A percentile compares a stretch with the other conserved stretches of the same genome.
phyloP scores from a whole-genome alignment of 2,888 invertebrate genomes.

The Andrena haemorrhoa region DNA sequence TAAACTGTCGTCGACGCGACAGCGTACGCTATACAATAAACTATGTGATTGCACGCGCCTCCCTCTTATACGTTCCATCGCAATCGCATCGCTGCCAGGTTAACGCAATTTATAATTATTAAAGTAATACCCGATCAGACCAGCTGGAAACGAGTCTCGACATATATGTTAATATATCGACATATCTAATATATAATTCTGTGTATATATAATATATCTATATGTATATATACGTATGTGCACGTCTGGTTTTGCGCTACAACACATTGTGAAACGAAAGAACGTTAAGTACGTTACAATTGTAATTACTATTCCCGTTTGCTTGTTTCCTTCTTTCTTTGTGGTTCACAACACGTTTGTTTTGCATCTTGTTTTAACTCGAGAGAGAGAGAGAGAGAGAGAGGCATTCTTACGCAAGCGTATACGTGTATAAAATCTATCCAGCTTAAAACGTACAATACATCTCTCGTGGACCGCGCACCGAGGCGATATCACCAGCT shows the following conservation, averaged over 20 bases:
- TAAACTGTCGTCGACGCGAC: conserved; percentile 34
- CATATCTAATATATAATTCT: conserved; percentile 69
- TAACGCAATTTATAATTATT: conserved; percentile 69
- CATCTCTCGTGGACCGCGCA: conserved; percentile 58
- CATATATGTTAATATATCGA: conserved; percentile 68
- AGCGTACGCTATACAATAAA: conserved; percentile 62
- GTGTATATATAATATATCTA: conserved; percentile 63
- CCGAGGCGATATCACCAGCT: conserved; percentile 58
- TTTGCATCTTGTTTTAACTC: conserved; percentile 37
- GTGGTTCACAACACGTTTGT: conserved; percentile 60
- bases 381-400: conserved; percentile 42
- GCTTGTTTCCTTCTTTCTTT: conserved; percentile 18
- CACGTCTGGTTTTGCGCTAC: conserved; percentile 63
- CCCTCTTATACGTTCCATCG: conserved; percentile 37
- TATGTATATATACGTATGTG: conserved; percentile 64
- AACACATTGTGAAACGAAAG: conserved; percentile 71
- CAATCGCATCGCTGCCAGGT: conserved; percentile 72
- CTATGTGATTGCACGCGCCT: conserved; percentile 60
- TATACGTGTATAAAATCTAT: conserved; percentile 71
- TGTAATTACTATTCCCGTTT: conserved; percentile 52
- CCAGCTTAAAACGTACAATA: conserved; percentile 65
- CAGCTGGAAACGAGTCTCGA: conserved; percentile 82
- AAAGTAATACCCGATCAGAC: conserved; percentile 79
- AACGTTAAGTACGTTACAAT: conserved; percentile 67
- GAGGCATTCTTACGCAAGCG: conserved; percentile 60